Percentiles rank a stretch among this genome's conserved stretches.
phyloP scores from a whole-genome alignment of 2,797 vertebrate genomes.

The Micropoecilia bifurca region DNA sequence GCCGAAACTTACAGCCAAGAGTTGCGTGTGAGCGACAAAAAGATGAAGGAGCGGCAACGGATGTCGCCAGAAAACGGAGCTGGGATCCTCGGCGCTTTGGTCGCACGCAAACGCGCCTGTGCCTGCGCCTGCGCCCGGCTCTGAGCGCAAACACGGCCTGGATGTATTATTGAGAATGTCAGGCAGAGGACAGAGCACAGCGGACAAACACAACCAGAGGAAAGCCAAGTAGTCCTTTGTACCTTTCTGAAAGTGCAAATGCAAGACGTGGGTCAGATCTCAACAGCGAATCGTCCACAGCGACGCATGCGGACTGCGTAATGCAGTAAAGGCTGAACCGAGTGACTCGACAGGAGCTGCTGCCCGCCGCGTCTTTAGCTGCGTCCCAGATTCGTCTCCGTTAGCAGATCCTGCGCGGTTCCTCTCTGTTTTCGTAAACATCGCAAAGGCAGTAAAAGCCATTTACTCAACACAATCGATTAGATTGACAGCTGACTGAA shows the following conservation, averaged over 20 bases:
- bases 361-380: conserved; percentile 38
- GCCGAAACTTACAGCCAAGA: conserved; percentile 47
- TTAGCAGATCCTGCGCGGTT: not conserved
- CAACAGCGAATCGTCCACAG: conserved; percentile 57
- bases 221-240: conserved; percentile 67
- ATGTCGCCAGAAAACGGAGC: conserved; percentile 66
- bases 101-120: conserved; percentile 75
- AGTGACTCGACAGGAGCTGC: conserved; percentile 69
- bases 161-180: conserved; percentile 76
- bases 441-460: too few relatives aligned
- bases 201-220: conserved; percentile 59
- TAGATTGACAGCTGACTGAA: too few relatives aligned
- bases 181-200: conserved; percentile 72
- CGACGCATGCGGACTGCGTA: conserved; percentile 51
- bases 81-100: conserved; percentile 73
- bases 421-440: not conserved
- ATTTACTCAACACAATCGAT: too few relatives aligned
- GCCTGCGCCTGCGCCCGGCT: conserved; percentile 43
- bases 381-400: too few relatives aligned
- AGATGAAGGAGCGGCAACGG: conserved; percentile 47
- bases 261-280: conserved; percentile 48
- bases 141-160: conserved; percentile 72
- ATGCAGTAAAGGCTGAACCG: conserved; percentile 43
- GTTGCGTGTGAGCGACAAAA: conserved; percentile 61
- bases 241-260: conserved; percentile 59